Conservation (phyloP, 2,888 invertebrate species). For the Vannuccia rotundouncinata region DNA sequence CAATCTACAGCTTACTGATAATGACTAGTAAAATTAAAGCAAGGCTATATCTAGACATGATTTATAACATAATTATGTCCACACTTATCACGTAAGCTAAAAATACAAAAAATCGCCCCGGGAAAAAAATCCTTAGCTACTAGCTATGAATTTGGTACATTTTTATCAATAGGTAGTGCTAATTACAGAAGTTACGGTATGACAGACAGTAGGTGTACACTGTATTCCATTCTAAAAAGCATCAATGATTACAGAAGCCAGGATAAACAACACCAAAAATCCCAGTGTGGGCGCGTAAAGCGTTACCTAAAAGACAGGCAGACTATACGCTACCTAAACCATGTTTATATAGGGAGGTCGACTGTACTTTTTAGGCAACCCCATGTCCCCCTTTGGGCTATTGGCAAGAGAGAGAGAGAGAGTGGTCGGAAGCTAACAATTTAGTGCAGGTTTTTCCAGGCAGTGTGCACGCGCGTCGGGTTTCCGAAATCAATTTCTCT, state of each 20-base stretch:
- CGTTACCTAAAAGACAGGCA: neutral
- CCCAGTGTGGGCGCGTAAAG: neutral
- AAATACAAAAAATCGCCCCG: too few species aligned
- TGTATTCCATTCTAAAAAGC: neutral
- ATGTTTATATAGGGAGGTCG: conserved; percentile 18
- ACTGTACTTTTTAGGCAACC: neutral
- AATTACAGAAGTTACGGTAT: neutral
- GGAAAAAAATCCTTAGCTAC: too few species aligned
- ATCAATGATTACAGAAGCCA: neutral
- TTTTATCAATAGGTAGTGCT: too few species aligned
- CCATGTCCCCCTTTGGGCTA: neutral
- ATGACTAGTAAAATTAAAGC: too few species aligned
- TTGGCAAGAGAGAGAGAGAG: neutral
- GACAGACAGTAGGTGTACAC: neutral
- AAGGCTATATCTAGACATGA: too few species aligned
- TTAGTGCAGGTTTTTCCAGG: conserved; percentile 9
- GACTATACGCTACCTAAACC: neutral
- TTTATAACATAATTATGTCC: too few species aligned
- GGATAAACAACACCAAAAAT: neutral
- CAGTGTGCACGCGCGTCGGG: neutral
- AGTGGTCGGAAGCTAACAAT: conserved; percentile 11
- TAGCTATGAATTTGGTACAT: too few species aligned
- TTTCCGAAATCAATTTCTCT: conserved; percentile 10
- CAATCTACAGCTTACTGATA: too few species aligned
- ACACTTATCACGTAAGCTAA: too few species aligned